These are phyloP conservation scores for Bimastos eiseni DNA, from an alignment of 2,888 invertebrate genomes.

Conservation along the genomic window DNA sequence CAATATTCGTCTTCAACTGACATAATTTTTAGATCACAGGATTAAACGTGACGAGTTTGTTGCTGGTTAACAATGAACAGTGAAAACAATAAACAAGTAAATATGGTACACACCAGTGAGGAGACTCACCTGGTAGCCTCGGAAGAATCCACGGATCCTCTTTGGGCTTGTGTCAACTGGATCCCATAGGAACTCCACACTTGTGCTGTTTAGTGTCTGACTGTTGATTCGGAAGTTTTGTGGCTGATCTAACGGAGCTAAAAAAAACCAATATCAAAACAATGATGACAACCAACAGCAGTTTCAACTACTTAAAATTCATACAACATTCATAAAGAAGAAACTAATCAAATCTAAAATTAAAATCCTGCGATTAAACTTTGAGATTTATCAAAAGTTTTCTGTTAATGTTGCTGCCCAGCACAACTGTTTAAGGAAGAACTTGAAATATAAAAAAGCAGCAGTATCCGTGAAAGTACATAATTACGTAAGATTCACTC, in stretches of 20 bases:
- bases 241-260: slow-evolving; percentile 50
- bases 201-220: slow-evolving; percentile 77
- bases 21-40: not conserved
- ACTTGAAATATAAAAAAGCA: not conserved
- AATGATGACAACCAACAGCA: not conserved
- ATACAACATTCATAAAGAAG: not conserved
- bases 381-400: not conserved
- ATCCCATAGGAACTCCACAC: slow-evolving; percentile 85
- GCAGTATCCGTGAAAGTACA: not conserved
- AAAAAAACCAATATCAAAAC: not conserved
- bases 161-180: slow-evolving; percentile 69
- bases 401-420: not conserved
- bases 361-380: not conserved
- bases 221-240: slow-evolving; percentile 50
- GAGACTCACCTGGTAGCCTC: slow-evolving; percentile 79
- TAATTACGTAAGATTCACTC: not conserved
- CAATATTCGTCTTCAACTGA: not conserved
- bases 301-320: not conserved
- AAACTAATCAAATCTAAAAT: not conserved
- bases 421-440: not conserved
- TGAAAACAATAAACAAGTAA: not conserved
- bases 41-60: not conserved
- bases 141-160: slow-evolving; percentile 83
- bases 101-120: not conserved
- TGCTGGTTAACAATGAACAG: not conserved